phyloP scores from a whole-genome alignment of 1,140 invertebrate genomes.

The Pentalonia nigronervosa region DNA sequence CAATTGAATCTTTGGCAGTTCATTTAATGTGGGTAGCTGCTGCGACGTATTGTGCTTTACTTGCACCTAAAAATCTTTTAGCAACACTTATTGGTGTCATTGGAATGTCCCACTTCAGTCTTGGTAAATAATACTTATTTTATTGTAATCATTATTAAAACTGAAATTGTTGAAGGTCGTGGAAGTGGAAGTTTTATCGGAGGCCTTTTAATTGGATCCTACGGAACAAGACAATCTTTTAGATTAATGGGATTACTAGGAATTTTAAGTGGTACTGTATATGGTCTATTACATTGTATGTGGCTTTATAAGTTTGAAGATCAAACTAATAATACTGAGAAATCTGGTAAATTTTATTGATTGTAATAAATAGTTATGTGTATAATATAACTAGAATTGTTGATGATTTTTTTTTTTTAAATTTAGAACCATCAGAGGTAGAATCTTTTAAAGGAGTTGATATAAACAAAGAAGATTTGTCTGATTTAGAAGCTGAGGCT shows the following conservation, averaged over 20 bases:
- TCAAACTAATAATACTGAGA: conserved; percentile 12
- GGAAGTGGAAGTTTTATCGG: conserved; percentile 83
- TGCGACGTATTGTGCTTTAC: conserved; percentile 80
- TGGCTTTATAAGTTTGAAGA: conserved; percentile 73
- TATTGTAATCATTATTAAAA: not conserved
- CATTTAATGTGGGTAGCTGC: conserved; percentile 90
- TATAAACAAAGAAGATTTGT: conserved; percentile 65
- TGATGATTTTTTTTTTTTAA: conserved; percentile 44
- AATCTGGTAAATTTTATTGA: conserved; percentile 25
- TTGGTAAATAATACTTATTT: conserved; percentile 67
- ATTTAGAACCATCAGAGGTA: conserved; percentile 64
- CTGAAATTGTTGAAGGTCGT: conserved; percentile 66
- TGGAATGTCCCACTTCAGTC: conserved; percentile 83
- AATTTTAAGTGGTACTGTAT: conserved; percentile 73
- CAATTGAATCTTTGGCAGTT: conserved; percentile 83
- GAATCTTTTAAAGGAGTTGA: conserved; percentile 66
- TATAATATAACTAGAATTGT: not conserved
- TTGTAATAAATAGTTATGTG: not conserved
- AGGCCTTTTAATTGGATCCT: conserved; percentile 75
- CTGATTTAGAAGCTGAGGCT: conserved; percentile 62
- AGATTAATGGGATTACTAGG: conserved; percentile 77
- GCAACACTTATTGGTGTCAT: conserved; percentile 83
- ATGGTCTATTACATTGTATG: conserved; percentile 74
- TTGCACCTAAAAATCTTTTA: conserved; percentile 80
- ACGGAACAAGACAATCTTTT: conserved; percentile 77